Percentiles rank a stretch among this genome's conserved stretches.
Conservation (phyloP, 2,888 invertebrate species). For the Agrotis exclamationis region DNA sequence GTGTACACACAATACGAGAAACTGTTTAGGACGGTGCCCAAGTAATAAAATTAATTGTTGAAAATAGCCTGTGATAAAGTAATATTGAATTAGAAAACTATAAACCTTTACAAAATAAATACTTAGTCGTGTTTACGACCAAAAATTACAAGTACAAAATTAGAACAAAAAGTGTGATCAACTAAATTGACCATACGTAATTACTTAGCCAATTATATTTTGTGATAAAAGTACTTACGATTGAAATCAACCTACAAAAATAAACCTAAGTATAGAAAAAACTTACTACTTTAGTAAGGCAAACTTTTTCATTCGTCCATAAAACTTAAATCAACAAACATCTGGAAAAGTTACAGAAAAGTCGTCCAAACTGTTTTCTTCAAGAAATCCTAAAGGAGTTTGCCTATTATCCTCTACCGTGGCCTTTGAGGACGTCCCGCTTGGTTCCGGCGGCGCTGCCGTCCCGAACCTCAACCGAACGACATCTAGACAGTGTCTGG, state of each 20-base stretch:
- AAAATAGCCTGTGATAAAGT: not conserved
- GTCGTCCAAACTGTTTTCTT: slow-evolving; percentile 4
- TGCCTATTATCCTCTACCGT: slow-evolving; percentile 69
- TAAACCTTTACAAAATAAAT: not conserved
- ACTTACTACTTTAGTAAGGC: not conserved
- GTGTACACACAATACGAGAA: slow-evolving; percentile 50
- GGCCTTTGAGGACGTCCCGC: slow-evolving; percentile 82
- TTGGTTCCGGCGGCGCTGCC: slow-evolving; percentile 79
- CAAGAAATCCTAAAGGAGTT: slow-evolving; percentile 50
- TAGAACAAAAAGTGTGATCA: slow-evolving; percentile 12
- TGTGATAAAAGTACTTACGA: slow-evolving; percentile 28
- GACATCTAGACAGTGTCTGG: slow-evolving; percentile 79
- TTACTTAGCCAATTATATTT: slow-evolving; percentile 35
- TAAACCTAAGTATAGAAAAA: slow-evolving; percentile 7
- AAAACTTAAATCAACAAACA: slow-evolving; percentile 19
- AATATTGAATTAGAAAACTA: not conserved
- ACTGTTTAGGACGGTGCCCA: not conserved
- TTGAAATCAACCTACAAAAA: slow-evolving; percentile 24
- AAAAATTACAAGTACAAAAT: not conserved
- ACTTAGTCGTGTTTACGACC: not conserved
- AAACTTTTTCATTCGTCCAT: slow-evolving; percentile 3
- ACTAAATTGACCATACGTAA: slow-evolving; percentile 29
- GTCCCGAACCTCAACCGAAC: slow-evolving; percentile 71
- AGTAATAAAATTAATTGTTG: not conserved
- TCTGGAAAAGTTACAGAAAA: not conserved